A percentile compares a stretch with the other conserved stretches of the same genome.
Conservation (phyloP, 2,797 vertebrate species). For the Mycteria americana region DNA sequence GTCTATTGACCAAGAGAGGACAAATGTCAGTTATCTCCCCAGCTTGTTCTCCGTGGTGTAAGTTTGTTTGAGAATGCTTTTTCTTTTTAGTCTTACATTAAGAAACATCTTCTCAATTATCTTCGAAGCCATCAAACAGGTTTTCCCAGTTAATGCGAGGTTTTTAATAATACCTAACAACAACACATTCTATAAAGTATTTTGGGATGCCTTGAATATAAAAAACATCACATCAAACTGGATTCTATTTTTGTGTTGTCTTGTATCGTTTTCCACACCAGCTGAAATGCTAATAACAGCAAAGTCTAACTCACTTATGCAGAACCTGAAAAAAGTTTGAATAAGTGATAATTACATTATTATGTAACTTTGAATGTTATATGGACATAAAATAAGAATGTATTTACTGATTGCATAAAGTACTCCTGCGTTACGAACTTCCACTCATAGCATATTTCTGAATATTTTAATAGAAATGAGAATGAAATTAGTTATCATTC, state of each 20-base stretch:
- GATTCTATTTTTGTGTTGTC: not conserved
- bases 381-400: not conserved
- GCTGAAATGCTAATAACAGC: not conserved
- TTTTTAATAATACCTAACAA: not conserved
- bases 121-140: not conserved
- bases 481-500: slow-evolving; percentile 9
- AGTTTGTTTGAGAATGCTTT: not conserved
- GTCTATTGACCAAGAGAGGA: not conserved
- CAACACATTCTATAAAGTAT: not conserved
- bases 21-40: not conserved
- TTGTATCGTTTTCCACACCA: not conserved
- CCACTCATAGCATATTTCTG: slow-evolving; percentile 31
- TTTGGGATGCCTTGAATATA: not conserved
- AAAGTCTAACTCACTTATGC: not conserved
- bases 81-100: not conserved
- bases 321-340: not conserved
- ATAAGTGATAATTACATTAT: not conserved
- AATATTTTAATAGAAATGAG: slow-evolving; percentile 27
- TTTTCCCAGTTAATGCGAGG: not conserved
- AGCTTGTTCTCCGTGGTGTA: not conserved
- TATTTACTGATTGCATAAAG: slow-evolving; percentile 10
- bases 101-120: not conserved
- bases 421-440: not conserved
- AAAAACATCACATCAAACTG: not conserved
- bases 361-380: not conserved